phyloP scores from a whole-genome alignment of 2,797 vertebrate species.

The Alcedo quadribrachys region DNA sequence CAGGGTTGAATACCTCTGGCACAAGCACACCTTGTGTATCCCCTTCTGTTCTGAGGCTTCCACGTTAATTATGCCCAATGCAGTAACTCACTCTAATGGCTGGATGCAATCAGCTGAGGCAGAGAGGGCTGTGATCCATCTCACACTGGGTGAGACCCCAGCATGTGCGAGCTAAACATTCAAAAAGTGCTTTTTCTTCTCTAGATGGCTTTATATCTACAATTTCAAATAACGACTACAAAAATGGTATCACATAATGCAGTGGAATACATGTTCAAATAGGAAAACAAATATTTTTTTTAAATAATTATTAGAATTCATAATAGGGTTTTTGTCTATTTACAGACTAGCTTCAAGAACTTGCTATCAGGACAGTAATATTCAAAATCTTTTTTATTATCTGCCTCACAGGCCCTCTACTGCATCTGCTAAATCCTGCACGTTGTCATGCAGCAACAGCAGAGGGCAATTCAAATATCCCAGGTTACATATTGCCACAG shows the following conservation, averaged over 20 bases:
- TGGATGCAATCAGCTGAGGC: not conserved
- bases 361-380: not conserved
- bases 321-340: not conserved
- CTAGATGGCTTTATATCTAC: not conserved
- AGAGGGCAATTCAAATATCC: not conserved
- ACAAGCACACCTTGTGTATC: not conserved
- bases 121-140: not conserved
- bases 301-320: not conserved
- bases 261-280: rapidly evolving
- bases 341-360: not conserved
- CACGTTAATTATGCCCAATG: not conserved
- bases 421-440: not conserved
- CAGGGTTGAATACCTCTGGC: not conserved
- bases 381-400: not conserved
- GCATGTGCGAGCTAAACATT: not conserved
- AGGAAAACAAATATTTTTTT: not conserved
- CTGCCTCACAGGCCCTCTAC: not conserved
- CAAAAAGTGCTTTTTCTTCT: not conserved
- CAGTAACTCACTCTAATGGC: not conserved
- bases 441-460: rapidly evolving
- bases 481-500: not conserved
- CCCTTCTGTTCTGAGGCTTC: not conserved
- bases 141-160: not conserved
- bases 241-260: not conserved
- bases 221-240: not conserved